Conservation (phyloP, 1,140 invertebrate species). For the Lysiphlebus fabarum region DNA sequence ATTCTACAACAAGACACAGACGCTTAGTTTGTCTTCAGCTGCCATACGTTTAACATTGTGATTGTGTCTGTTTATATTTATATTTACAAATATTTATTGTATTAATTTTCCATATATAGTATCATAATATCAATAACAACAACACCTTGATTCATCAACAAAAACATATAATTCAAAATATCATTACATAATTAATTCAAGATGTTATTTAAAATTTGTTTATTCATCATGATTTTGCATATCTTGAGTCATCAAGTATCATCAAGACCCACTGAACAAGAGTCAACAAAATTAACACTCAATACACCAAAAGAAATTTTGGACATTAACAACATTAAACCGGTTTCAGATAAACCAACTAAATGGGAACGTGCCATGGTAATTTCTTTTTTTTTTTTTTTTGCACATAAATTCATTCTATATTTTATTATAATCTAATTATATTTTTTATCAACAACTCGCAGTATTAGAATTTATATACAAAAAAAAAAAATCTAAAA, state of each 20-base stretch:
- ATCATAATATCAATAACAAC: too few relatives aligned
- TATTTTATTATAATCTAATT: too few relatives aligned
- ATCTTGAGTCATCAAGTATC: background rate
- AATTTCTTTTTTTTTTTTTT: conserved; percentile 22
- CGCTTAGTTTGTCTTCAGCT: background rate
- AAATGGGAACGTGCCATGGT: conserved; percentile 39
- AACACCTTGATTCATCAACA: too few relatives aligned
- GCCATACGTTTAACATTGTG: too few relatives aligned
- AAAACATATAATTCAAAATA: too few relatives aligned
- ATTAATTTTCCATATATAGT: too few relatives aligned
- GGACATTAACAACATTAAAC: conserved; percentile 3
- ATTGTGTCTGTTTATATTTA: too few relatives aligned
- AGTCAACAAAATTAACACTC: conserved; percentile 37
- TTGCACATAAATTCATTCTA: too few relatives aligned
- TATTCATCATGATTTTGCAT: background rate
- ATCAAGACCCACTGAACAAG: conserved; percentile 31
- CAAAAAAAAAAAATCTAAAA: background rate
- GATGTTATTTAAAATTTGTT: too few relatives aligned
- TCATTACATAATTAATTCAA: too few relatives aligned
- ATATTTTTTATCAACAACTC: too few relatives aligned
- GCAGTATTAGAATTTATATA: background rate
- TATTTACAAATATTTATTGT: too few relatives aligned
- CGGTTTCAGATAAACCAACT: conserved; percentile 19
- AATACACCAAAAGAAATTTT: conserved; percentile 20
- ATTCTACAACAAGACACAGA: background rate